These are phyloP conservation scores for Orthosia gracilis DNA, from an alignment of 2,888 invertebrate species.

Conservation along the genomic window DNA sequence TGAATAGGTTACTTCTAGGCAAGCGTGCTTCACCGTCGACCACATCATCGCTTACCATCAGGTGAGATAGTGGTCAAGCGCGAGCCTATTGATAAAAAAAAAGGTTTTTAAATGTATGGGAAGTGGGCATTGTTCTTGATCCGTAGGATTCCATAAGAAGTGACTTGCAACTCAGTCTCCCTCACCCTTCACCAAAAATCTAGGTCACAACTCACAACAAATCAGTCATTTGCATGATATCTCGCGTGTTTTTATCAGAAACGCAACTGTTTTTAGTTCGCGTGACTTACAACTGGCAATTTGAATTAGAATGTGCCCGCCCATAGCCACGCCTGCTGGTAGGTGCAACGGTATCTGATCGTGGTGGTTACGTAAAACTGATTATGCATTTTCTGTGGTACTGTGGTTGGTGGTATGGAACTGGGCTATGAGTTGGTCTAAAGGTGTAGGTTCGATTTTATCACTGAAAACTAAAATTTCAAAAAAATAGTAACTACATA, in stretches of 20 bases:
- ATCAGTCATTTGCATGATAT: constrained; percentile 52
- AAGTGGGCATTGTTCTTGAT: too few relatives aligned
- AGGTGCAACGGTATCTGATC: constrained; percentile 83
- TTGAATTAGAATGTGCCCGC: constrained; percentile 88
- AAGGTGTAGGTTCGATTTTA: constrained; percentile 20
- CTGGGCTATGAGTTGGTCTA: not conserved
- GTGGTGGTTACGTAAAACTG: constrained; percentile 80
- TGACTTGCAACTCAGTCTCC: constrained; percentile 36
- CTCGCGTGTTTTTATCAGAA: constrained; percentile 67
- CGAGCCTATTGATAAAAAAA: too few relatives aligned
- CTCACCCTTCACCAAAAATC: constrained; percentile 32
- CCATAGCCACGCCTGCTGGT: constrained; percentile 83
- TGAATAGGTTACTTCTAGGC: too few relatives aligned
- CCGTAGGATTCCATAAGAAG: not conserved
- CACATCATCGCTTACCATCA: too few relatives aligned
- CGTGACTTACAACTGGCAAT: constrained; percentile 84
- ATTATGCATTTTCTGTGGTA: constrained; percentile 81
- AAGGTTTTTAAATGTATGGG: too few relatives aligned
- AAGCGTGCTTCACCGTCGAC: too few relatives aligned
- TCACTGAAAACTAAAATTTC: not conserved
- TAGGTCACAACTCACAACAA: constrained; percentile 52
- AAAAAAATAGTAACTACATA: too few relatives aligned
- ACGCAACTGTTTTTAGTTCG: constrained; percentile 79
- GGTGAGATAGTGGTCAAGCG: too few relatives aligned
- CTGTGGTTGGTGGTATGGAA: constrained; percentile 6